Evolutionary conservation across 2,888 invertebrate genomes (phyloP), one percentile per base, ranked within the genome.

Genomic region (Drosophila buzzatii): DNA sequence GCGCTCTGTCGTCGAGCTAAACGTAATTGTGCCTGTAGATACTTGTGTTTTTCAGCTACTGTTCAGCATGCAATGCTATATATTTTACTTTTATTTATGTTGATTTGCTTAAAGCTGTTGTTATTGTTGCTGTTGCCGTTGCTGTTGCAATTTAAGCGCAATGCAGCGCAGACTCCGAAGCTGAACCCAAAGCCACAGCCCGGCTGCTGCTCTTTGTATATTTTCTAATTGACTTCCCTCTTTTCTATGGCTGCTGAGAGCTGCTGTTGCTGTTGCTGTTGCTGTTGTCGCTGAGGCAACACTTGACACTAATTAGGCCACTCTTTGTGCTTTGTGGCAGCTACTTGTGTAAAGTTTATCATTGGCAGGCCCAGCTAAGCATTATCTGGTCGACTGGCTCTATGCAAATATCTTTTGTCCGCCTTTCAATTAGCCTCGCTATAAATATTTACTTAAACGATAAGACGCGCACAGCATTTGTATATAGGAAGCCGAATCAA

Each of bases 261-360:
- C 76, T 81, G 70, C 23, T 63, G 39, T 45, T 55, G 58, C 33
- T 51, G 72, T 70, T 63, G 68, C 0, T 20, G 45, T 37, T 56
- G 62, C 35, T 51, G 72, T 73, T 63, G 80, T 76, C 70, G 87
- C 71, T 85, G 89, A 69, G 82, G 85, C 85, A 90, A 89, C 90
- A 87, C 90, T 87, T 87, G 87, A 87, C 87, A 90, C 87, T 87
- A 87, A 87, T 87, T 89, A 87, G 87, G 90, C 87, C 90, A 90
- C 79, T 90, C 90, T 87, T 89, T 81, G 75, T 79, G 82, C 87
- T 66, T 63, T 76, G 81, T 80, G 81, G 66, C 77, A 71, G 67
- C 63, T 66, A 72, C 84, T 70, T 81, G 75, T 61, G 72, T 79
- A 78, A 67, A 80, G 85, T 82, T 82, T 77, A 83, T 83, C 81